These are phyloP conservation scores for Strigamia maritima DNA, from an alignment of 2,888 invertebrate species.

Conservation along the genomic window DNA sequence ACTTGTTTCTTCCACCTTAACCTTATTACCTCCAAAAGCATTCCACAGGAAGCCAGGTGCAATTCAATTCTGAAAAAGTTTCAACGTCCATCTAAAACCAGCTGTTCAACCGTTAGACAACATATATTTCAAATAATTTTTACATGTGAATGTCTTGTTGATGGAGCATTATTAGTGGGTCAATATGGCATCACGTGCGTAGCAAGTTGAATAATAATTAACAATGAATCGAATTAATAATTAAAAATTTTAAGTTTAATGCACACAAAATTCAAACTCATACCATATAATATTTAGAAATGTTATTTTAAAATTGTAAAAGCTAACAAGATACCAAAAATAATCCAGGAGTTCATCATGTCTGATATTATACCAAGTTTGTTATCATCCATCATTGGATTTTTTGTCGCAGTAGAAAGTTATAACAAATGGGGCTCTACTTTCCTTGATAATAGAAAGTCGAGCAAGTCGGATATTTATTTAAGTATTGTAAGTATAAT, in stretches of 20 bases:
- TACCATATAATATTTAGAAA: not conserved
- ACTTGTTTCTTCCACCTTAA: conserved; percentile 2
- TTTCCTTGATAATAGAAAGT: conserved; percentile 2
- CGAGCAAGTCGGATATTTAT: not conserved
- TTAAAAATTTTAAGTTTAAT: not conserved
- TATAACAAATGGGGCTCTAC: conserved; percentile 30
- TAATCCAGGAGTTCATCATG: not conserved
- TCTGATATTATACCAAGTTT: not conserved
- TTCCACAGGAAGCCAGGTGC: conserved; percentile 34
- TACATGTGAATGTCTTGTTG: not conserved
- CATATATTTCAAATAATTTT: not conserved
- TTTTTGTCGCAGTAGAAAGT: not conserved
- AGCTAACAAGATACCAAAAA: not conserved
- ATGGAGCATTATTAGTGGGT: too few species aligned
- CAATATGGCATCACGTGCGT: not conserved
- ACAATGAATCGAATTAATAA: not conserved
- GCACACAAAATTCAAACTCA: not conserved
- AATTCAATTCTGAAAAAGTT: not conserved
- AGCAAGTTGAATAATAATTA: not conserved
- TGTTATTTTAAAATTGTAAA: not conserved
- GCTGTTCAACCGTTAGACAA: conserved; percentile 7
- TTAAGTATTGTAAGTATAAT: not conserved
- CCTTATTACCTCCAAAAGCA: conserved; percentile 2
- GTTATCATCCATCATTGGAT: not conserved
- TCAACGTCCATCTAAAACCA: conserved; percentile 9